Percentiles rank a stretch among this genome's conserved stretches.
Evolutionary conservation across 2,797 vertebrate genomes (phyloP).

Genomic region (Eidolon dupreanum): DNA sequence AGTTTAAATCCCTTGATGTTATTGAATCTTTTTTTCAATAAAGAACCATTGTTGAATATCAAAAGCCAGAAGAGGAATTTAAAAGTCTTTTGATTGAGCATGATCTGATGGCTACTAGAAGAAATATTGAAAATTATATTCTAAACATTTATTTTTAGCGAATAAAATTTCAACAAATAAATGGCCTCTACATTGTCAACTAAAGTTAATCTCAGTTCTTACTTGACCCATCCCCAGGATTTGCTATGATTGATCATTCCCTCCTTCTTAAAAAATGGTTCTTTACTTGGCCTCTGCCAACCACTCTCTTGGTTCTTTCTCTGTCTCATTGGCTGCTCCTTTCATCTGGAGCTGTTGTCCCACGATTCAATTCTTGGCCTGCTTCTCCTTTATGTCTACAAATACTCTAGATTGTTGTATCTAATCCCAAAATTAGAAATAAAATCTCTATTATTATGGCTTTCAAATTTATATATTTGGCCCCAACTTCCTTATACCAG

Average conservation of each 20-base stretch:
- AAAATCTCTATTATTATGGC: neutral
- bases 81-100: slow-evolving; percentile 20
- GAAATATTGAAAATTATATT: neutral
- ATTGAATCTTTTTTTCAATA: neutral
- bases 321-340: neutral
- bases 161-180: neutral
- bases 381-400: neutral
- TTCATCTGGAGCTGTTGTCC: neutral
- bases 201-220: neutral
- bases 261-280: neutral
- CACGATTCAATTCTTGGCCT: neutral
- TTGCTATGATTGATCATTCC: neutral
- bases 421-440: neutral
- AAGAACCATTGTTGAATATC: neutral
- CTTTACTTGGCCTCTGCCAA: neutral
- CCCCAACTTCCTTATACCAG: neutral
- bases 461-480: neutral
- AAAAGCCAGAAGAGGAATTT: neutral
- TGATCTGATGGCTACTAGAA: slow-evolving; percentile 24
- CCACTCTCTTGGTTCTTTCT: neutral
- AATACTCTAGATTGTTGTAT: neutral
- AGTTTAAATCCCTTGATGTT: slow-evolving; percentile 22
- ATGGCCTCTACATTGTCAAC: neutral
- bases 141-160: neutral
- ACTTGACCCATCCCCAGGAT: neutral